Conservation (phyloP, 1,140 invertebrate genomes). For the Drosophila elegans region DNA sequence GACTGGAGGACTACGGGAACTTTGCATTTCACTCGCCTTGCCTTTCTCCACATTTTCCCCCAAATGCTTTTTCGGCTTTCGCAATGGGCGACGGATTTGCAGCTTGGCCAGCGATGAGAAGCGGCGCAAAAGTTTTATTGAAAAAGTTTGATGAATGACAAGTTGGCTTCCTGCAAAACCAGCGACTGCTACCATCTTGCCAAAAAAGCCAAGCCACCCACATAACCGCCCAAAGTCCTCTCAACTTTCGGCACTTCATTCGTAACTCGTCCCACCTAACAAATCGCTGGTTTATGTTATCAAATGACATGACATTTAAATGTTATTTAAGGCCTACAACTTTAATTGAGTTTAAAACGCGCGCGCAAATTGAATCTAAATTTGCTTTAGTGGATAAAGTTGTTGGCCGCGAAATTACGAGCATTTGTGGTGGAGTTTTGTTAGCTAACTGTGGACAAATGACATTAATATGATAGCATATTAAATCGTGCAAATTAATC, state of each 20-base stretch:
- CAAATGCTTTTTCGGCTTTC: conserved; percentile 24
- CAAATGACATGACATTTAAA: conserved; percentile 53
- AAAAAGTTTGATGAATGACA: conserved; percentile 81
- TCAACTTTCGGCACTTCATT: conserved; percentile 1
- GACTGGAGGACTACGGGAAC: conserved; percentile 27
- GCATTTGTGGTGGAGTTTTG: neutral
- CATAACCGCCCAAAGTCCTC: neutral
- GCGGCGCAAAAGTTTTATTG: conserved; percentile 75
- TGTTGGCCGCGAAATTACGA: conserved; percentile 1
- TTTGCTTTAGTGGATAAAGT: neutral
- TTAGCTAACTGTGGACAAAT: neutral
- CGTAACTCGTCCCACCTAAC: conserved; percentile 10
- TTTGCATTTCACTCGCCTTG: conserved; percentile 35
- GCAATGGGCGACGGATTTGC: conserved; percentile 60
- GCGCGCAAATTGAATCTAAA: conserved; percentile 27
- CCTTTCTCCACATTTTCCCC: conserved; percentile 1
- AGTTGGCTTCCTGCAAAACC: conserved; percentile 43
- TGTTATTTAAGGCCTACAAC: conserved; percentile 13
- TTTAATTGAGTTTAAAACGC: conserved; percentile 28
- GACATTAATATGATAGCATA: no score
- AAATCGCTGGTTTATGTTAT: conserved; percentile 22
- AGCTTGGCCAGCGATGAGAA: conserved; percentile 45
- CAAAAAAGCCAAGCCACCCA: neutral
- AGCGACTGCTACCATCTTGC: neutral
- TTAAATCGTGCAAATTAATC: no score